Conservation (phyloP, 2,113 vertebrate genomes). For the Xiphophorus hellerii region DNA sequence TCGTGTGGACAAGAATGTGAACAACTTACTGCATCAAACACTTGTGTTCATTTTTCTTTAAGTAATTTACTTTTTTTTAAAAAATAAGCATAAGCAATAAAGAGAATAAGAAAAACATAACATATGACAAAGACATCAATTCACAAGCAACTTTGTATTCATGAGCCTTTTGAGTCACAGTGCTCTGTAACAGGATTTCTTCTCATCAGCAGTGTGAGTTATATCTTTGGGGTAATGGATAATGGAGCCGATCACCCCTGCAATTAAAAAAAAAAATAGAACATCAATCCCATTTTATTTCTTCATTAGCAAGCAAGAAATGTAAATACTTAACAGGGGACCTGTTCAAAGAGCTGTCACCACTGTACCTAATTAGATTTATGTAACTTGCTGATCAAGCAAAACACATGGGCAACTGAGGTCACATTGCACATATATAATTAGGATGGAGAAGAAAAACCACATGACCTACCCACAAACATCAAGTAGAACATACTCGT, state of each 20-base stretch:
- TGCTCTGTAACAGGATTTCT: constrained; percentile 20
- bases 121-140: neutral
- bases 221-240: constrained; percentile 69
- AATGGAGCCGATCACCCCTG: constrained; percentile 69
- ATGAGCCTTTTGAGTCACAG: constrained; percentile 22
- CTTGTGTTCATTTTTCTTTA: neutral
- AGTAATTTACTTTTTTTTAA: no score
- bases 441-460: neutral
- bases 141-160: neutral
- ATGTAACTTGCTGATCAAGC: constrained; percentile 2
- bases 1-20: neutral
- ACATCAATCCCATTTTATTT: neutral
- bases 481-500: neutral
- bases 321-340: neutral
- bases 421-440: neutral
- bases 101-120: neutral
- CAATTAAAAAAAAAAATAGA: constrained; percentile 23
- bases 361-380: neutral
- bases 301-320: neutral
- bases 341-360: neutral
- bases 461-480: constrained; percentile 3
- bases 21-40: neutral
- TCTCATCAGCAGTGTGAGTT: neutral
- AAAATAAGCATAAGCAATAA: neutral
- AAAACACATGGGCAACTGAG: neutral